Evolutionary conservation across 2,888 invertebrate species (phyloP).

Genomic region (Pachydiplax longipennis): DNA sequence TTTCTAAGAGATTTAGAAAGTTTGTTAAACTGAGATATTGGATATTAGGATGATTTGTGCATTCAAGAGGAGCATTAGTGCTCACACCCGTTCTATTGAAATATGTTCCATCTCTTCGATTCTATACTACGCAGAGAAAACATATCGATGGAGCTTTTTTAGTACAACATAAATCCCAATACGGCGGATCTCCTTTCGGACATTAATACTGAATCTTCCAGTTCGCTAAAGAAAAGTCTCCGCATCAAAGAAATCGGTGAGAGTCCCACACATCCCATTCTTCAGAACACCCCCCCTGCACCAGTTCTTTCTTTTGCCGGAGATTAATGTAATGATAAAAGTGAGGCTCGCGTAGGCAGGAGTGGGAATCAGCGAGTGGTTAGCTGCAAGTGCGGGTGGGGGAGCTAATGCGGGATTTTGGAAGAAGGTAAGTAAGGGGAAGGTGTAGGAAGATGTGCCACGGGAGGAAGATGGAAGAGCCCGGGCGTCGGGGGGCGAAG

Average conservation of each 20-base stretch:
- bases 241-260: not conserved
- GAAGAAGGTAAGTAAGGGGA: not conserved
- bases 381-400: not conserved
- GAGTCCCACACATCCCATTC: not conserved
- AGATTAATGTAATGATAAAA: not conserved
- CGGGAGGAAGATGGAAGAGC: conserved; percentile 40
- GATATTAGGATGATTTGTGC: too few species aligned
- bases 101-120: too few species aligned
- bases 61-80: too few species aligned
- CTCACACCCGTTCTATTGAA: too few species aligned
- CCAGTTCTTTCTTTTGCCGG: not conserved
- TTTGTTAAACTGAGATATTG: too few species aligned
- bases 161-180: too few species aligned
- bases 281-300: not conserved
- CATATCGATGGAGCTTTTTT: too few species aligned
- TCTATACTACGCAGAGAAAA: too few species aligned
- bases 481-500: conserved; percentile 23
- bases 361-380: not conserved
- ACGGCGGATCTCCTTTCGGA: too few species aligned
- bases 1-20: too few species aligned
- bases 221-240: too few species aligned
- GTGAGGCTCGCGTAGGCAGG: not conserved
- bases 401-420: not conserved
- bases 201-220: too few species aligned
- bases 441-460: not conserved